Evolutionary conservation across 2,888 invertebrate species (phyloP).

Genomic region (Ceratothoa steindachneri): DNA sequence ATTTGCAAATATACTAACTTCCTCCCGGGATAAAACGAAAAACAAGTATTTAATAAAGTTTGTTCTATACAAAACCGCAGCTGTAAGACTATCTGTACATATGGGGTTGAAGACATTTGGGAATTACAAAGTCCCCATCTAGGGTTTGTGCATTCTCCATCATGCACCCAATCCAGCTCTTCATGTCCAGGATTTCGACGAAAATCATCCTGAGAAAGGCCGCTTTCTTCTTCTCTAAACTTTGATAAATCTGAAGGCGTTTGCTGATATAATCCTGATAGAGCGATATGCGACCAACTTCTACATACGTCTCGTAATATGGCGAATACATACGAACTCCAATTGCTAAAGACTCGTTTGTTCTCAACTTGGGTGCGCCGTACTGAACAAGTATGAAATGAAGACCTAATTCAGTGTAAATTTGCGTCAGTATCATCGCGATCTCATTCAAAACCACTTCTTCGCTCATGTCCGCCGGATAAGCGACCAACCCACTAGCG

Average conservation of each 20-base stretch:
- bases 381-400: background rate
- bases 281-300: background rate
- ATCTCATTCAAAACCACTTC: conserved; percentile 1
- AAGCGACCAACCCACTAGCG: background rate
- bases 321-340: background rate
- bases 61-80: background rate
- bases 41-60: background rate
- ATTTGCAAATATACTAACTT: no score
- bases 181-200: background rate
- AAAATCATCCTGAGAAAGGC: background rate
- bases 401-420: background rate
- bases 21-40: no score
- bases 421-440: background rate
- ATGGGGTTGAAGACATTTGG: background rate
- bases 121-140: background rate
- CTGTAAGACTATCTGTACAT: background rate
- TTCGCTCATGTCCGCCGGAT: background rate
- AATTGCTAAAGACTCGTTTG: background rate
- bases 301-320: background rate
- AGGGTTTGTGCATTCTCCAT: background rate
- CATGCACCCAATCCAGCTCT: background rate
- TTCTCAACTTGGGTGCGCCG: background rate
- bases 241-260: background rate
- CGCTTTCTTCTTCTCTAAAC: background rate
- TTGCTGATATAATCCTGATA: conserved; percentile 5